Base-by-base conservation (phyloP, 2,797 vertebrate species). In the Zenarchopterus dispar region DNA sequence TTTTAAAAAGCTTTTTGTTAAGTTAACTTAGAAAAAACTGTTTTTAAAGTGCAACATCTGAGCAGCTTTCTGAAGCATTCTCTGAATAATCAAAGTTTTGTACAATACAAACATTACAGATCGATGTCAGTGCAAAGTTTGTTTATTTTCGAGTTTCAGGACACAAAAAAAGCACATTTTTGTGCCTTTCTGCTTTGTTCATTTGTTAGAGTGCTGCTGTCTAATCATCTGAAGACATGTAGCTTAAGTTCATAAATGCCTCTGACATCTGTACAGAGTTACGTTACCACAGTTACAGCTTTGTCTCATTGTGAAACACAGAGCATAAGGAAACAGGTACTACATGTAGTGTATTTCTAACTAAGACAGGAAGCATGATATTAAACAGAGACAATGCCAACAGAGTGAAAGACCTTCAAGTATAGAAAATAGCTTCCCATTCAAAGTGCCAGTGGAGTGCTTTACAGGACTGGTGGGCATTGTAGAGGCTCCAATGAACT, bases 341-440 rank as follows among this genome's bases (percentile, higher is more conserved):
- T 86, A 70, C 75, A 85, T 19, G 18, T 64, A 45, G 69, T 70
- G 49, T 62, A 19, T 26, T 60, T 77, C 49, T 36, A 77, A 83
- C 85, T 81, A 57, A 73, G 73, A 71, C 86, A 90, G 90, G 88
- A 90, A 91, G 80, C 15, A 2, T 8, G 65, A 68, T 76, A 80
- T 78, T 72, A 77, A 79, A 78, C 82, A 69, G 79, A 85, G 86
- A 92, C 88, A 91, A 91, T 89, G 81, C 86, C 78, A 78, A 31
- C 68, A 63, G 41, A 70, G 57, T 54, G 69, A 78, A 82, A 89
- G 86, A 86, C 89, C 84, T 90, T 89, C 88, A 58, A 42, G 55
- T 42, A 22, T 45, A 76, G 33, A 75, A 67, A 78, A 85, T 54
- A 79, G 63, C 56, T 68, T 31, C 9, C 6, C 48, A 9, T 53